phyloP scores from a whole-genome alignment of 2,113 vertebrate species.

The Pipa parva region DNA sequence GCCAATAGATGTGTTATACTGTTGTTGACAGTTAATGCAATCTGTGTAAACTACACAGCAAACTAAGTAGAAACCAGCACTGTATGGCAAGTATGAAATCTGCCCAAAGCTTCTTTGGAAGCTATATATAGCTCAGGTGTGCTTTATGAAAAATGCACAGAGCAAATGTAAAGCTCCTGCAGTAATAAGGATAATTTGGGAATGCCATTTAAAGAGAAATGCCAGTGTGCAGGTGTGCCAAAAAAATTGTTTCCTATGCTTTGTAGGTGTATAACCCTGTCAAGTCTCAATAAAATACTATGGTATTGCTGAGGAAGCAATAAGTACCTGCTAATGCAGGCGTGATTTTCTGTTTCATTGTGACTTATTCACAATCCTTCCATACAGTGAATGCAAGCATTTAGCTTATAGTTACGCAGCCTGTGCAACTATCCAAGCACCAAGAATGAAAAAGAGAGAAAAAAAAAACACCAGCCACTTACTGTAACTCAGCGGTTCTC shows the following conservation, averaged over 20 bases:
- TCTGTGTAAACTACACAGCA: no score
- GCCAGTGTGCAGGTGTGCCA: constrained; percentile 8
- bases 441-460: no score
- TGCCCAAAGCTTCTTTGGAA: neutral
- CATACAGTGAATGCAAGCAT: no score
- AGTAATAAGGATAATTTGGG: constrained; percentile 19
- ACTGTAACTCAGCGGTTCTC: no score
- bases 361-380: neutral
- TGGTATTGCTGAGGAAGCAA: constrained; percentile 7
- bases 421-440: no score
- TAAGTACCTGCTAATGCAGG: constrained; percentile 7
- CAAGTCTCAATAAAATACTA: constrained; percentile 20
- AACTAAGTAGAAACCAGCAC: neutral
- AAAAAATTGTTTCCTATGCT: constrained; percentile 6
- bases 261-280: constrained; percentile 11
- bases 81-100: neutral
- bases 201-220: constrained; percentile 4
- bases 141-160: constrained; percentile 11
- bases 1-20: no score
- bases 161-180: constrained; percentile 10
- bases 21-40: no score
- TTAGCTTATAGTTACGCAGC: neutral
- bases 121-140: neutral
- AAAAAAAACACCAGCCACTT: no score
- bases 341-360: neutral